These are phyloP conservation scores for Decapterus maruadsi DNA, from an alignment of 2,797 vertebrate genomes.

Conservation along the genomic window DNA sequence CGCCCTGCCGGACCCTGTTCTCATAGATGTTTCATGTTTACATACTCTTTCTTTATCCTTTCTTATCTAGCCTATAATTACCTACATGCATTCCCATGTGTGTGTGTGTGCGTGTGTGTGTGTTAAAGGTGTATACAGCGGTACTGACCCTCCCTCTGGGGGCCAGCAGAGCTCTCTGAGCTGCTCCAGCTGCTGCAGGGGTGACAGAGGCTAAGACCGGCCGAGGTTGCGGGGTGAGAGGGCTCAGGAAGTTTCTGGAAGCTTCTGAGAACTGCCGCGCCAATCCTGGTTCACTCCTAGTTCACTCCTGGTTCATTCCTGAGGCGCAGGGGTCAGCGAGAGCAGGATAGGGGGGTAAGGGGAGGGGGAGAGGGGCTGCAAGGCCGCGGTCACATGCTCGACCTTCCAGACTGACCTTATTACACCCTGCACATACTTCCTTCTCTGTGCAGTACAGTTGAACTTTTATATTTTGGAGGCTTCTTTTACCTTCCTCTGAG, in stretches of 20 bases:
- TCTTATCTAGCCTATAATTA: slow-evolving; percentile 25
- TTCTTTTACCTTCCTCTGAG: slow-evolving; percentile 4
- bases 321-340: slow-evolving; percentile 74
- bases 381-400: slow-evolving; percentile 77
- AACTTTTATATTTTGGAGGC: background rate
- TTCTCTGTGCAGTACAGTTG: slow-evolving; percentile 36
- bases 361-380: slow-evolving; percentile 34
- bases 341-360: slow-evolving; percentile 36
- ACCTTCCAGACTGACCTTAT: slow-evolving; percentile 79
- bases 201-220: slow-evolving; percentile 69
- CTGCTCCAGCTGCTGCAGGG: slow-evolving; percentile 78
- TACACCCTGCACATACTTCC: slow-evolving; percentile 63
- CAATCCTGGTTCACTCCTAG: slow-evolving; percentile 73
- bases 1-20: background rate
- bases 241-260: slow-evolving; percentile 72
- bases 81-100: slow-evolving; percentile 14
- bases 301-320: slow-evolving; percentile 76
- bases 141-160: slow-evolving; percentile 55
- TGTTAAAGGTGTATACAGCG: slow-evolving; percentile 60
- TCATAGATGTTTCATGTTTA: slow-evolving; percentile 20
- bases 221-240: slow-evolving; percentile 64
- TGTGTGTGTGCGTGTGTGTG: slow-evolving; percentile 1
- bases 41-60: slow-evolving; percentile 2
- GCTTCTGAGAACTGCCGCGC: slow-evolving; percentile 75
- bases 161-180: slow-evolving; percentile 65